phyloP scores from a whole-genome alignment of 2,888 invertebrate genomes.

The Adela reaumurella region DNA sequence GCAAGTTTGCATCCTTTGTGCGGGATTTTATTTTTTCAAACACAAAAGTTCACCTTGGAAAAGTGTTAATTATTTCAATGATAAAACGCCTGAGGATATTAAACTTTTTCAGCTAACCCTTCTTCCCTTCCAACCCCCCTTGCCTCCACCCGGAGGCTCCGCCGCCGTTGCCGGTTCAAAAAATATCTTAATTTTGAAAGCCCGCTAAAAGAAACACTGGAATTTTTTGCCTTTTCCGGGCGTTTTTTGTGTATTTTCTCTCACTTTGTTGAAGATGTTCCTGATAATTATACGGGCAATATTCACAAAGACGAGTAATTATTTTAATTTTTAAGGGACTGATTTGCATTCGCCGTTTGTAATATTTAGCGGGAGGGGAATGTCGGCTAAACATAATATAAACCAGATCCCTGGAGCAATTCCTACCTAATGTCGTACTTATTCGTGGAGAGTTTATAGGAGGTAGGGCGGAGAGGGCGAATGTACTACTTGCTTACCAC shows the following conservation, averaged over 20 bases:
- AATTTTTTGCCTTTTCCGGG: background rate
- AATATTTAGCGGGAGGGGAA: slow-evolving; percentile 20
- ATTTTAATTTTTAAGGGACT: slow-evolving; percentile 25
- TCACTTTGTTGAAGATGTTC: background rate
- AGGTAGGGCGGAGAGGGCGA: too few relatives aligned
- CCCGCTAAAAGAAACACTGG: background rate
- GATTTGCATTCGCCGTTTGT: slow-evolving; percentile 35
- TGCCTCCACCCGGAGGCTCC: background rate
- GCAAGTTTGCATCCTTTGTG: background rate
- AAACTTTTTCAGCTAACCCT: background rate
- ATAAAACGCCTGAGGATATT: background rate
- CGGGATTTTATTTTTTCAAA: background rate
- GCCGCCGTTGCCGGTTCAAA: background rate
- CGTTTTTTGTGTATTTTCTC: background rate
- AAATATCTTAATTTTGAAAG: background rate
- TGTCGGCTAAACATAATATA: background rate
- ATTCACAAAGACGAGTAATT: slow-evolving; percentile 13
- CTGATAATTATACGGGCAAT: background rate
- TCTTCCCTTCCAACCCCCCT: background rate
- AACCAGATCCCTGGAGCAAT: background rate
- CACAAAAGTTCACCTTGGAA: background rate
- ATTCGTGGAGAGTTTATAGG: too few relatives aligned
- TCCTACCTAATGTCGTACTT: too few relatives aligned
- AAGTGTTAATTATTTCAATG: background rate
- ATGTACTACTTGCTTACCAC: too few relatives aligned